A percentile compares a stretch with the other conserved stretches of the same genome.
Conservation (phyloP, 2,113 vertebrate genomes). For the Bos indicus region DNA sequence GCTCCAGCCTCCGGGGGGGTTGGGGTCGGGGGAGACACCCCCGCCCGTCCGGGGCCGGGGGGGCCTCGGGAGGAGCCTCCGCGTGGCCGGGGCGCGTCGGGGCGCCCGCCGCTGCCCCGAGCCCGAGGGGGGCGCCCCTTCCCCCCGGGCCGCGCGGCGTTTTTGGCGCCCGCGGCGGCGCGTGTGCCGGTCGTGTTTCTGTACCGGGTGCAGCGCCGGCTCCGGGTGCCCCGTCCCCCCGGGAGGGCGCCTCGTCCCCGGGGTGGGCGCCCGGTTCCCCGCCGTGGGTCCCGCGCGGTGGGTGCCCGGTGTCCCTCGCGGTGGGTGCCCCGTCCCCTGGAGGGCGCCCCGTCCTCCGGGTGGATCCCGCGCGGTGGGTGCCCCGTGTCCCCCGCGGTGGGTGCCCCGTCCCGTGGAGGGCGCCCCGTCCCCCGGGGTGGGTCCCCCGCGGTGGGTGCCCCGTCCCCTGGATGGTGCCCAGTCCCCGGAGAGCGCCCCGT, state of each 20-base stretch:
- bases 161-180: slow-evolving; percentile 61
- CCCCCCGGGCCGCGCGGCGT: slow-evolving; percentile 39
- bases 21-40: background rate
- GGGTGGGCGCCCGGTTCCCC: too few relatives aligned
- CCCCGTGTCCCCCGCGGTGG: background rate
- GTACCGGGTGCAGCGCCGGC: slow-evolving; percentile 7
- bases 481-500: too few relatives aligned
- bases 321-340: too few relatives aligned
- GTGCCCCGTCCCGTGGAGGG: background rate
- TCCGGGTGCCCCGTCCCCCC: too few relatives aligned
- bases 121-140: background rate
- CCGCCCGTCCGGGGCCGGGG: background rate
- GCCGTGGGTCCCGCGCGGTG: too few relatives aligned
- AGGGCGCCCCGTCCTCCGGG: background rate
- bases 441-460: too few relatives aligned
- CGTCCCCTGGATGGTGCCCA: too few relatives aligned
- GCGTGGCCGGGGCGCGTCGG: background rate
- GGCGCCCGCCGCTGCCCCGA: background rate
- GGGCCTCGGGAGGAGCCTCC: slow-evolving; percentile 3
- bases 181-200: slow-evolving; percentile 52
- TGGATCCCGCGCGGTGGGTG: background rate
- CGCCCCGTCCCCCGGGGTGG: background rate
- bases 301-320: too few relatives aligned
- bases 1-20: background rate
- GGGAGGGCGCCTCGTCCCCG: too few relatives aligned